These are phyloP conservation scores for Harlomillsia oculata DNA, from an alignment of 1,140 invertebrate genomes.

Conservation along the genomic window DNA sequence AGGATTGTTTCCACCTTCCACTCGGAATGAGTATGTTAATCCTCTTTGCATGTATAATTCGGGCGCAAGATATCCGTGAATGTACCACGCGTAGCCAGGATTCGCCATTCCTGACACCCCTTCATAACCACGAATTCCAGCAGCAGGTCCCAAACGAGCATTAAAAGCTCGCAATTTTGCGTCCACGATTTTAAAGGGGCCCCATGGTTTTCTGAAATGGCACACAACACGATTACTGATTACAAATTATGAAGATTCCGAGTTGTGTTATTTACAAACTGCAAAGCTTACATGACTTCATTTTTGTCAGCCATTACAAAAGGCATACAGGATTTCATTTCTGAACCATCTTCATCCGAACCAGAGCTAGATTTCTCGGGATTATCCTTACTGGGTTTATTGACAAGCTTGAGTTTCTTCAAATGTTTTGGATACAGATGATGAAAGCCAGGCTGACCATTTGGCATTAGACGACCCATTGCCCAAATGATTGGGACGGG, in stretches of 20 bases:
- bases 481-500: constrained; percentile 73
- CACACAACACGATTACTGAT: too few species aligned
- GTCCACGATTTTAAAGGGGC: constrained; percentile 64
- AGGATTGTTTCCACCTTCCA: constrained; percentile 79
- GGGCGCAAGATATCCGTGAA: constrained; percentile 76
- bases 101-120: constrained; percentile 57
- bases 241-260: background rate
- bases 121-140: constrained; percentile 62
- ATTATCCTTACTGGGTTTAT: background rate
- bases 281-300: constrained; percentile 1
- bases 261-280: background rate
- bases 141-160: constrained; percentile 69
- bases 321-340: constrained; percentile 11
- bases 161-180: constrained; percentile 63
- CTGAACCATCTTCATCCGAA: constrained; percentile 9
- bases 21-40: constrained; percentile 68
- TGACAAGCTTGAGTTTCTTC: constrained; percentile 14
- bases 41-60: constrained; percentile 78
- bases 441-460: constrained; percentile 73
- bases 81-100: constrained; percentile 62
- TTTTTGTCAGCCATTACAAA: constrained; percentile 5
- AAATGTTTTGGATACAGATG: constrained; percentile 50
- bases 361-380: background rate
- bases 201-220: constrained; percentile 55
- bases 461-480: constrained; percentile 64